Base-by-base conservation (phyloP, 2,888 invertebrate genomes). In the Drosophila pseudotalamancana region DNA sequence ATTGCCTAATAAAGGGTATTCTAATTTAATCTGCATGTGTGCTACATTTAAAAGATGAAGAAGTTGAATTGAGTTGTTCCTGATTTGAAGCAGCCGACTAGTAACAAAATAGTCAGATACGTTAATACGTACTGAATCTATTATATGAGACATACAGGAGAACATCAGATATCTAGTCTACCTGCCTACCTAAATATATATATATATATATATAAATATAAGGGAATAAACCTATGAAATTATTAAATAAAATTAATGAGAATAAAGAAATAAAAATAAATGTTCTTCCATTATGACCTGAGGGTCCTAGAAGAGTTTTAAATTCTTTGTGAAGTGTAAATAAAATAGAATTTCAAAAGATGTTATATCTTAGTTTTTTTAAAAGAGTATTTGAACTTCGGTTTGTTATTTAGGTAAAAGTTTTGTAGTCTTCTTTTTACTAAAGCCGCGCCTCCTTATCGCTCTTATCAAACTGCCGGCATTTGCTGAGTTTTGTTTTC, bases 151-250 rank as follows among this genome's bases (percentile, higher is more conserved):
- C n/a, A n/a, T n/a, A n/a, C n/a, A n/a, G n/a, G n/a, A n/a, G n/a
- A n/a, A n/a, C n/a, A n/a, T n/a, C n/a, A n/a, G n/a, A n/a, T n/a
- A n/a, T n/a, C n/a, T n/a, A n/a, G n/a, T n/a, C n/a, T n/a, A n/a
- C n/a, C n/a, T n/a, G n/a, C n/a, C n/a, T n/a, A n/a, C n/a, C n/a
- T n/a, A n/a, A n/a, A n/a, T n/a, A n/a, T n/a, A n/a, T n/a, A n/a
- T n/a, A n/a, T n/a, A n/a, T n/a, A n/a, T n/a, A n/a, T 25, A 94
- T 94, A 91, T 95, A 95, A 91, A 95, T 94, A 92, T 94, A 95
- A 0, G 95, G 94, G 2, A 95, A 94, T 92, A 95, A 88, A 0
- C 95, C 50, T 31, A 94, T 88, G 81, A 95, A 93, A 92, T 95
- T 95, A 92, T 94, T 94, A 90, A 94, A 92, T 90, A 95, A 77